These are phyloP conservation scores for Sinopyrophorus schimmeli DNA, from an alignment of 2,888 invertebrate species.

Conservation along the genomic window DNA sequence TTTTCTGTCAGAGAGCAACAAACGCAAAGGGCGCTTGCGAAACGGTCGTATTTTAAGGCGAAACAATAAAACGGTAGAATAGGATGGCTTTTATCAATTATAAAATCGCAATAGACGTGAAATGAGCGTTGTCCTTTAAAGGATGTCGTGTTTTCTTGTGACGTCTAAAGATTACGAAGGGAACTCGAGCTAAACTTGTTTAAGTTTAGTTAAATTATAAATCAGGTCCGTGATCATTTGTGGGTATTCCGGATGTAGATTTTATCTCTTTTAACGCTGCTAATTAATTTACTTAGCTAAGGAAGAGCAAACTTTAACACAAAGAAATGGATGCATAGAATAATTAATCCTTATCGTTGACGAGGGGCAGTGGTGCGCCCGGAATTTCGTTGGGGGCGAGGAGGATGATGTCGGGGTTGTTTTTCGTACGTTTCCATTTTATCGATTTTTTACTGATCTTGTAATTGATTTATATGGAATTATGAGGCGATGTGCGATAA, in stretches of 20 bases:
- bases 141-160: conserved; percentile 27
- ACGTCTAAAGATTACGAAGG: conserved; percentile 24
- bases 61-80: background rate
- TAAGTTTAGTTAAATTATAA: conserved; percentile 33
- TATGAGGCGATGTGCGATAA: too few relatives aligned
- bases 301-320: conserved; percentile 16
- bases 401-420: too few relatives aligned
- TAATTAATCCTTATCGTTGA: too few relatives aligned
- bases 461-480: too few relatives aligned
- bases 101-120: conserved; percentile 10
- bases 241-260: conserved; percentile 30
- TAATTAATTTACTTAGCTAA: conserved; percentile 22
- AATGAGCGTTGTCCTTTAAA: conserved; percentile 11
- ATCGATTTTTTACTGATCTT: too few relatives aligned
- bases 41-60: background rate
- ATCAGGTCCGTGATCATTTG: conserved; percentile 32
- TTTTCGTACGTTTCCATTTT: too few relatives aligned
- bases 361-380: too few relatives aligned
- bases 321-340: too few relatives aligned
- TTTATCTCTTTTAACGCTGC: conserved; percentile 13
- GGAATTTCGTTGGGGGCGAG: too few relatives aligned
- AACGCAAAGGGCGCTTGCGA: conserved; percentile 5
- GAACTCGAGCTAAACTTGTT: conserved; percentile 31
- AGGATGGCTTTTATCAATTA: conserved; percentile 11
- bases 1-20: conserved; percentile 6